These are phyloP conservation scores for Sarcoramphus papa DNA, from an alignment of 2,797 vertebrate genomes.

Conservation along the genomic window DNA sequence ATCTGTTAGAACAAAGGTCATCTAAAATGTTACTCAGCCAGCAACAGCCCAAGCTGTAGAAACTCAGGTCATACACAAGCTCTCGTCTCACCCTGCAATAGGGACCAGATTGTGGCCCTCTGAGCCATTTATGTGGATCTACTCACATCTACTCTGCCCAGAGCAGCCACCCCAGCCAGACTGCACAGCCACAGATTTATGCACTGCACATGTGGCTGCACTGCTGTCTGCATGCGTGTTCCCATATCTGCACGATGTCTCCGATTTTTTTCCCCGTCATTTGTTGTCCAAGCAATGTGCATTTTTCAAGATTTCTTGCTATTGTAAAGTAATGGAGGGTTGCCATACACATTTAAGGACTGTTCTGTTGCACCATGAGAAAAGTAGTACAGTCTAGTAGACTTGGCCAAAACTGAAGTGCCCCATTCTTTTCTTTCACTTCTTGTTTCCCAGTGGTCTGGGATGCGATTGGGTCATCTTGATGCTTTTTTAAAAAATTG, in stretches of 20 bases:
- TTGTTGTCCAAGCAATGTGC: rapidly evolving
- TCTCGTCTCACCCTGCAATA: neutral
- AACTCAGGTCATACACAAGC: neutral
- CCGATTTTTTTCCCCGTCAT: rapidly evolving
- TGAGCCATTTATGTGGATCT: neutral
- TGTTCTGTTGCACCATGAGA: neutral
- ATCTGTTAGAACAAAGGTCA: neutral
- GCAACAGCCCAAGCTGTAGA: neutral
- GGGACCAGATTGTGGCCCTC: neutral
- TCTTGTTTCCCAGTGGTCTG: neutral
- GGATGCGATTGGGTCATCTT: neutral
- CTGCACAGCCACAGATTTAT: rapidly evolving
- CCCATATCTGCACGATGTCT: neutral
- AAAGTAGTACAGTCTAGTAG: neutral
- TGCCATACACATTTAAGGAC: neutral
- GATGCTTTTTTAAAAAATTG: neutral
- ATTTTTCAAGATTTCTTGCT: neutral
- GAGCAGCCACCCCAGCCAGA: neutral
- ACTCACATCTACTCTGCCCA: neutral
- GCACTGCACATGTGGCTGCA: neutral
- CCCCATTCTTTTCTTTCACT: neutral
- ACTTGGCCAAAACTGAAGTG: neutral
- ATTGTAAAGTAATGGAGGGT: neutral
- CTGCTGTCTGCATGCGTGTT: rapidly evolving
- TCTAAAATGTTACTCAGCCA: neutral